Percentiles rank a stretch among this genome's conserved stretches.
phyloP scores from a whole-genome alignment of 2,797 vertebrate species.

The Rallus crepitans region DNA sequence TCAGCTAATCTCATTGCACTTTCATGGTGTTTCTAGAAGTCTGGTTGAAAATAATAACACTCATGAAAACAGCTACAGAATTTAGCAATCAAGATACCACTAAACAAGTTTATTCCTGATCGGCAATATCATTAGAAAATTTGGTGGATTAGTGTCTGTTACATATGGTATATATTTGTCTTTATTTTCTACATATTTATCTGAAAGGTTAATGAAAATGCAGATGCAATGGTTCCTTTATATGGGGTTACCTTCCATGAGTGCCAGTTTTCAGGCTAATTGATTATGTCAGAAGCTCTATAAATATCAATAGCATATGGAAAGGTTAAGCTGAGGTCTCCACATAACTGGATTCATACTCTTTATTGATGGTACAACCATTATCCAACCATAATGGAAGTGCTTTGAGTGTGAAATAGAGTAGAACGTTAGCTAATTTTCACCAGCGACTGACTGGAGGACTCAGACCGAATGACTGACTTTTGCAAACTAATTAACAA shows the following conservation, averaged over 20 bases:
- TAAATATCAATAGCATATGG: constrained; percentile 78
- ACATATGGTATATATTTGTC: constrained; percentile 28
- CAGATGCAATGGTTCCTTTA: constrained; percentile 42
- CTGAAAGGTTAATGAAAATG: constrained; percentile 66
- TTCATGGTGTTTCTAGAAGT: not conserved
- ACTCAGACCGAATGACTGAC: not conserved
- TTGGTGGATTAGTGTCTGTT: not conserved
- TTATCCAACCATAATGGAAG: constrained; percentile 74
- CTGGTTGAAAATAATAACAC: constrained; percentile 1
- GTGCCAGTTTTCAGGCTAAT: constrained; percentile 69
- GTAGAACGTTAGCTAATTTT: constrained; percentile 66
- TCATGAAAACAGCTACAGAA: not conserved
- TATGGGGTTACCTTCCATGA: constrained; percentile 61
- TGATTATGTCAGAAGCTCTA: constrained; percentile 78
- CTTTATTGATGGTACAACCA: constrained; percentile 72
- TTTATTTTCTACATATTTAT: constrained; percentile 32
- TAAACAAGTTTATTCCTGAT: constrained; percentile 15
- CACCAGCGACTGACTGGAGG: not conserved
- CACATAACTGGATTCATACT: constrained; percentile 59
- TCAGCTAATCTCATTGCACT: constrained; percentile 8
- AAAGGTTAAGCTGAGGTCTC: constrained; percentile 71
- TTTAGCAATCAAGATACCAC: not conserved
- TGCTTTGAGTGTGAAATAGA: constrained; percentile 73
- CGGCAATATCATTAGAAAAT: constrained; percentile 36
- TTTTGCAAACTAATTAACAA: constrained; percentile 21